Evolutionary conservation across 2,113 vertebrate species (phyloP).

Genomic region (Thunnus maccoyii): DNA sequence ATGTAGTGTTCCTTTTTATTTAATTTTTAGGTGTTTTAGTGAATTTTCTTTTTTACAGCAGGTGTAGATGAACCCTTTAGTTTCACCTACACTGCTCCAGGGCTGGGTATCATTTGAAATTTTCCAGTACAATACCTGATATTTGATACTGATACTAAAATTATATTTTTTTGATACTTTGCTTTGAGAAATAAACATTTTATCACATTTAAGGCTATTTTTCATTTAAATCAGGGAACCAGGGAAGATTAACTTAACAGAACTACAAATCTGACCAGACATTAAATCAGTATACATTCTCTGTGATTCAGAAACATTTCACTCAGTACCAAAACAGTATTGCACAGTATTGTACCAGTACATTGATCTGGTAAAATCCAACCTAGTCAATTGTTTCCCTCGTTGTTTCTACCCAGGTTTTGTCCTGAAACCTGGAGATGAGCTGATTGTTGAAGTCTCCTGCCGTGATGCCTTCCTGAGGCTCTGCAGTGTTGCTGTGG

Average conservation of each 20-base stretch:
- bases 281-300: too few species aligned
- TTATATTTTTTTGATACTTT: neutral
- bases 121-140: neutral
- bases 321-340: neutral
- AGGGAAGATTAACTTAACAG: too few species aligned
- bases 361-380: neutral
- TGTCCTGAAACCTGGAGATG: conserved; percentile 86
- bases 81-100: neutral
- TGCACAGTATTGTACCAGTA: too few species aligned
- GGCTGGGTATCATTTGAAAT: neutral
- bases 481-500: conserved; percentile 87
- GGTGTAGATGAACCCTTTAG: neutral
- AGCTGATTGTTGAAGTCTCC: conserved; percentile 90
- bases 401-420: conserved; percentile 82
- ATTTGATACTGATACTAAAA: neutral
- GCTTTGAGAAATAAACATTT: too few species aligned
- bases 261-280: neutral
- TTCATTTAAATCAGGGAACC: too few species aligned
- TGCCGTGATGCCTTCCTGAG: conserved; percentile 93
- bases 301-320: neutral
- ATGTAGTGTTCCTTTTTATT: neutral
- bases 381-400: neutral
- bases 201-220: too few species aligned
- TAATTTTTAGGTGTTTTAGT: too few species aligned
- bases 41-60: neutral